Percentiles rank a stretch among this genome's conserved stretches.
Evolutionary conservation across 2,888 invertebrate genomes (phyloP).

Genomic region (Eupithecia inturbata): DNA sequence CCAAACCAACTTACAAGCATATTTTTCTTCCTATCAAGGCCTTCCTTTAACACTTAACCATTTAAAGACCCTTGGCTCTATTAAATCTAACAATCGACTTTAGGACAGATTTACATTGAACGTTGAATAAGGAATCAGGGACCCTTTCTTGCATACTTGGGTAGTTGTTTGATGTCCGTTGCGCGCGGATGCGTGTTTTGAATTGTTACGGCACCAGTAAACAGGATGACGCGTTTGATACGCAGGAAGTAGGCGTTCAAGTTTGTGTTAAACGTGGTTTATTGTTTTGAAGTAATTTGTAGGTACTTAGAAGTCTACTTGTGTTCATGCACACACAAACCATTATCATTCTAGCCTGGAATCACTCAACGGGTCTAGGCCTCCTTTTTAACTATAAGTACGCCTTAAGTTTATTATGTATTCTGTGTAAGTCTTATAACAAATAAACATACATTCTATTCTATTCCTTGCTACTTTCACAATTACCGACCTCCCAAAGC

Average conservation of each 20-base stretch:
- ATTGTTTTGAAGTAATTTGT: neutral
- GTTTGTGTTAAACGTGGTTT: neutral
- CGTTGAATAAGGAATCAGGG: conserved; percentile 11
- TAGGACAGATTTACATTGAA: neutral
- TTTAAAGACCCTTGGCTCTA: neutral
- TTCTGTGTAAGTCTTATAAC: too few species aligned
- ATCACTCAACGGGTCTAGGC: neutral
- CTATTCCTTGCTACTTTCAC: neutral
- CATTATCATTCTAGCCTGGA: neutral
- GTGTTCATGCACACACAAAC: neutral
- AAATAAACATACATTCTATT: too few species aligned
- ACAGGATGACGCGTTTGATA: conserved; percentile 26
- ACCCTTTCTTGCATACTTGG: conserved; percentile 19
- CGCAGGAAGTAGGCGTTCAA: conserved; percentile 20
- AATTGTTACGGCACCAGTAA: conserved; percentile 19
- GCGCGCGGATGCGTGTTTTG: conserved; percentile 25
- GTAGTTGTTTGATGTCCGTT: conserved; percentile 25
- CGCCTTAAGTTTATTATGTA: too few species aligned
- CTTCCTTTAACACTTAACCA: neutral
- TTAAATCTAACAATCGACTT: neutral
- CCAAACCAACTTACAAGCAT: neutral
- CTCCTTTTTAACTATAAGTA: too few species aligned
- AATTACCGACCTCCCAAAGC: neutral
- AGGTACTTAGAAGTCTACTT: neutral
- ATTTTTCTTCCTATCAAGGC: neutral